Conservation (phyloP, 2,797 vertebrate genomes). For the Siniperca scherzeri region DNA sequence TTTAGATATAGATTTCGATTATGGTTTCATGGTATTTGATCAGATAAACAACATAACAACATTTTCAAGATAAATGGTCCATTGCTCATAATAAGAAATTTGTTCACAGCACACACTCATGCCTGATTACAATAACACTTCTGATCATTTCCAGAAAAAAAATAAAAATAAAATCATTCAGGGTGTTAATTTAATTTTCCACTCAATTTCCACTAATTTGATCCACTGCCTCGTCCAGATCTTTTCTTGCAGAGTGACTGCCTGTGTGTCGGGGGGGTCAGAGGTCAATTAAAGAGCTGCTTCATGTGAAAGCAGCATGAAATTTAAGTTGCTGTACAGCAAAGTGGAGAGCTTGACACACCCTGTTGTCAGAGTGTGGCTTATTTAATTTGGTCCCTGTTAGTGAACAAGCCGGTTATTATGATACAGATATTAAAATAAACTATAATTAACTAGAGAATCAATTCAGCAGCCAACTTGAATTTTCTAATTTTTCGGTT, state of each 20-base stretch:
- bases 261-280: conserved; percentile 46
- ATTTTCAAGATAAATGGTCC: neutral
- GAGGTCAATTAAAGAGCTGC: conserved; percentile 72
- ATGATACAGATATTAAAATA: neutral
- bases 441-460: neutral
- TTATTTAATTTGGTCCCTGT: neutral
- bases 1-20: neutral
- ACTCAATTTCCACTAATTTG: neutral
- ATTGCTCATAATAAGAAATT: neutral
- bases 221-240: neutral
- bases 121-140: neutral
- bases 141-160: neutral
- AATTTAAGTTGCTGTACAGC: conserved; percentile 40
- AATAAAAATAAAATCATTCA: neutral
- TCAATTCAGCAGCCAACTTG: too few species aligned
- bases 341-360: conserved; percentile 15
- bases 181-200: neutral
- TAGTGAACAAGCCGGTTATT: neutral
- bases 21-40: neutral
- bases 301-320: conserved; percentile 68
- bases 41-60: too few species aligned
- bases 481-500: too few species aligned
- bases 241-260: neutral
- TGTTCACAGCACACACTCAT: neutral
- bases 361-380: neutral